Evolutionary conservation across 2,797 vertebrate species (phyloP).

Genomic region (Gallinago nigripennis): DNA sequence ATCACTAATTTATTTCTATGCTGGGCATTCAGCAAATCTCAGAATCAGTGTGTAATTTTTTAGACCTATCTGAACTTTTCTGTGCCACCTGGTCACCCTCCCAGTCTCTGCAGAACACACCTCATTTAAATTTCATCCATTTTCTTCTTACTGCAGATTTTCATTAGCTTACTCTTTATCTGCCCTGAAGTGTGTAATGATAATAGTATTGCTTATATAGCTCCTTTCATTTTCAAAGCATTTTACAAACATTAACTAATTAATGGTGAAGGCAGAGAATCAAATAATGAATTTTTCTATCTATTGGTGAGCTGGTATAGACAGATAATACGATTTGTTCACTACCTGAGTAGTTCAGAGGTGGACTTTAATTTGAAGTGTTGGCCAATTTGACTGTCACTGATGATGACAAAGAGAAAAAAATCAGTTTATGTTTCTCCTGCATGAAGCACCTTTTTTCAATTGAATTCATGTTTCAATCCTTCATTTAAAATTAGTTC

Average conservation of each 20-base stretch:
- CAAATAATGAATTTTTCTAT: constrained; percentile 33
- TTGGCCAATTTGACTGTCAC: background rate
- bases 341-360: constrained; percentile 23
- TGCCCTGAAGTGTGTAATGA: background rate
- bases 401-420: background rate
- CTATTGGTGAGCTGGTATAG: background rate
- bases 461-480: constrained; percentile 5
- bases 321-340: constrained; percentile 33
- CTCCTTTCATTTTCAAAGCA: constrained; percentile 23
- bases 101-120: background rate
- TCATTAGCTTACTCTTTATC: constrained; percentile 45
- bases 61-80: constrained; percentile 3
- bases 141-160: constrained; percentile 6
- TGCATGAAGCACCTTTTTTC: background rate
- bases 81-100: background rate
- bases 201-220: constrained; percentile 12
- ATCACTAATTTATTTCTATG: constrained; percentile 15
- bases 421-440: background rate
- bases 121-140: constrained; percentile 41
- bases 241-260: constrained; percentile 60
- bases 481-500: constrained; percentile 31
- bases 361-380: constrained; percentile 14
- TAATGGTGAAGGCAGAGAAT: constrained; percentile 39
- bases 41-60: background rate
- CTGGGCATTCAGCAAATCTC: background rate